Evolutionary conservation across 2,113 vertebrate genomes (phyloP).

Genomic region (Galeopterus variegatus): DNA sequence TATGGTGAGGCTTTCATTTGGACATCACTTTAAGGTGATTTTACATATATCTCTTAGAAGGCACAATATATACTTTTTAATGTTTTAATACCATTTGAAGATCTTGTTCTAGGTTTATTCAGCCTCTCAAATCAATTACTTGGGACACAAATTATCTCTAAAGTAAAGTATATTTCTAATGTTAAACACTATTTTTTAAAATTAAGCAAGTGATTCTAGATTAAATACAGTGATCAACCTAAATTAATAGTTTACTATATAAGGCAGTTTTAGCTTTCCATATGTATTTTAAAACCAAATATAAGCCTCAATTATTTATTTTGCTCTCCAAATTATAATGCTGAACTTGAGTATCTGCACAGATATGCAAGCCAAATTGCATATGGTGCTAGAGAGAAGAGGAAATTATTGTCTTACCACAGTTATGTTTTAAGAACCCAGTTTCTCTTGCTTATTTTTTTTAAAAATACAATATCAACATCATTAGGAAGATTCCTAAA

Average conservation of each 20-base stretch:
- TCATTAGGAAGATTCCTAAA: background rate
- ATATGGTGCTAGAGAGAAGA: background rate
- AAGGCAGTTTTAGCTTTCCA: background rate
- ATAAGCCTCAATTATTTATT: background rate
- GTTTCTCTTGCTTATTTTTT: background rate
- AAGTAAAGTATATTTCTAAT: background rate
- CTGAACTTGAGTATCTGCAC: background rate
- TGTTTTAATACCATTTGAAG: background rate
- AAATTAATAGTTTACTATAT: background rate
- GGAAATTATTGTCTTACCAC: background rate
- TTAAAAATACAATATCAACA: background rate
- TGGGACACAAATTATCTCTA: background rate
- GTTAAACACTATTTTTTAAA: background rate
- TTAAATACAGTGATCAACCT: background rate
- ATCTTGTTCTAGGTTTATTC: background rate
- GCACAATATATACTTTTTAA: background rate
- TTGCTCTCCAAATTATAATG: background rate
- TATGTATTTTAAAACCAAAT: slow-evolving; percentile 8
- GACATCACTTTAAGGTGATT: background rate
- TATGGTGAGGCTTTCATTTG: background rate
- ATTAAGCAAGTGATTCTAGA: background rate
- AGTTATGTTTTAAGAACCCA: background rate
- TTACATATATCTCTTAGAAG: background rate
- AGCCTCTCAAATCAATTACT: background rate
- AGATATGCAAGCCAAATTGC: background rate